Evolutionary conservation across 2,113 vertebrate species (phyloP).

Genomic region (Leiothrix lutea): DNA sequence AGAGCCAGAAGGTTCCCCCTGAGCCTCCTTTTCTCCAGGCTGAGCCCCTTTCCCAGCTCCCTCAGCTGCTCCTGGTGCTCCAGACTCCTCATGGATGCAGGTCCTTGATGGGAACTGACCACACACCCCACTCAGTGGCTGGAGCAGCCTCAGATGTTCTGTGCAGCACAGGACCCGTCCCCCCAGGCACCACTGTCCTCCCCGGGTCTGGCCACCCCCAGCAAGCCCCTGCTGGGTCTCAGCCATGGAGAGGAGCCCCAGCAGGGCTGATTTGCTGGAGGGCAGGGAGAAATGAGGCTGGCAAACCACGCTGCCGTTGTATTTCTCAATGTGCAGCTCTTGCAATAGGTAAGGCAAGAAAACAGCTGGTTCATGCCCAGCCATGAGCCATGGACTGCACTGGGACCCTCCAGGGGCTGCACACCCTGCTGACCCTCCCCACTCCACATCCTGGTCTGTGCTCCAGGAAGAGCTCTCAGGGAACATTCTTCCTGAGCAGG

Average conservation of each 20-base stretch:
- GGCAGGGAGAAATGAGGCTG: not conserved
- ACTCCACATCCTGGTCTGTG: rapidly evolving
- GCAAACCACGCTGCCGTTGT: rapidly evolving
- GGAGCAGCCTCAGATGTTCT: not conserved
- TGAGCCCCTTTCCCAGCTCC: not conserved
- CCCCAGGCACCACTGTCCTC: not conserved
- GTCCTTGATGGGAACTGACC: not conserved
- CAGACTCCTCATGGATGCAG: rapidly evolving
- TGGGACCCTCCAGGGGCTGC: not conserved
- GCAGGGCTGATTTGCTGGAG: rapidly evolving
- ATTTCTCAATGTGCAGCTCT: not conserved
- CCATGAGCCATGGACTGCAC: rapidly evolving
- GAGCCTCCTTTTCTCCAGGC: not conserved
- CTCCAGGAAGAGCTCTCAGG: not conserved
- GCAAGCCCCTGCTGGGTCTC: not conserved
- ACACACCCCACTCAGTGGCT: rapidly evolving
- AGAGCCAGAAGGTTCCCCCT: not conserved
- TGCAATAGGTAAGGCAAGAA: not conserved
- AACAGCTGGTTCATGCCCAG: not conserved
- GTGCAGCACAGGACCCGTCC: not conserved
- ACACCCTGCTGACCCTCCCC: not conserved
- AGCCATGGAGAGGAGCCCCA: not conserved
- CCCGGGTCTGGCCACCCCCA: not conserved
- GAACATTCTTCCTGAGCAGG: not conserved
- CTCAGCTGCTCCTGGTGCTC: rapidly evolving